Conservation (phyloP, 2,888 invertebrate genomes). For the Leptopilina drosophilae region DNA sequence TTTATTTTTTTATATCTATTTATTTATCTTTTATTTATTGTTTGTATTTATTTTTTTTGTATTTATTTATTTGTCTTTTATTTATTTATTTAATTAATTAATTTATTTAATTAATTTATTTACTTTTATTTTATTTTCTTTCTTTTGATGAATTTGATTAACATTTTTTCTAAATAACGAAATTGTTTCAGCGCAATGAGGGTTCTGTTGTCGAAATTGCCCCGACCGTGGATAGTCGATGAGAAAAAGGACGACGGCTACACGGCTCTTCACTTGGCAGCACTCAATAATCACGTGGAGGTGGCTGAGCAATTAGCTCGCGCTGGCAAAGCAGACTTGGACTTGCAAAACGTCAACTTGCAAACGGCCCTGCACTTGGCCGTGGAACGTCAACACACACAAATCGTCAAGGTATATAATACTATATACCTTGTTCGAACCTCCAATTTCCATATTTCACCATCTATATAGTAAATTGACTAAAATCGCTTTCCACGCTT, state of each 20-base stretch:
- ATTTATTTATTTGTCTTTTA: too few species aligned
- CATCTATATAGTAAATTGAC: neutral
- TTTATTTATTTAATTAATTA: too few species aligned
- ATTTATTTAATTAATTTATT: too few species aligned
- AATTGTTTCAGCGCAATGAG: conserved; percentile 92
- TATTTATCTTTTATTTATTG: too few species aligned
- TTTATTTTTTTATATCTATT: too few species aligned
- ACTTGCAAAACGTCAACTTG: conserved; percentile 96
- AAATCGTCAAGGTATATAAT: conserved; percentile 90
- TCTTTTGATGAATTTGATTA: too few species aligned
- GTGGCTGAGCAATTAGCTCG: conserved; percentile 94
- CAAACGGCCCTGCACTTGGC: conserved; percentile 96
- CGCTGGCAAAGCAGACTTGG: conserved; percentile 94
- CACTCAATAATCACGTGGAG: conserved; percentile 97
- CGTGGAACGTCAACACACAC: conserved; percentile 98
- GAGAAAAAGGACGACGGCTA: conserved; percentile 99
- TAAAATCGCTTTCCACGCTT: neutral
- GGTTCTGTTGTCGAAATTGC: conserved; percentile 93
- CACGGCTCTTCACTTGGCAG: conserved; percentile 96
- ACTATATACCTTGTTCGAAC: neutral
- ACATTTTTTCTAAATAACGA: neutral
- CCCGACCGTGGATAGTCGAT: conserved; percentile 97
- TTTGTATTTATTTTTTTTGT: too few species aligned
- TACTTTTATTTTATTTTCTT: too few species aligned
- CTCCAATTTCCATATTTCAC: conserved; percentile 10